Evolutionary conservation across 2,797 vertebrate genomes (phyloP).

Genomic region (Melanotaenia pygmaea): DNA sequence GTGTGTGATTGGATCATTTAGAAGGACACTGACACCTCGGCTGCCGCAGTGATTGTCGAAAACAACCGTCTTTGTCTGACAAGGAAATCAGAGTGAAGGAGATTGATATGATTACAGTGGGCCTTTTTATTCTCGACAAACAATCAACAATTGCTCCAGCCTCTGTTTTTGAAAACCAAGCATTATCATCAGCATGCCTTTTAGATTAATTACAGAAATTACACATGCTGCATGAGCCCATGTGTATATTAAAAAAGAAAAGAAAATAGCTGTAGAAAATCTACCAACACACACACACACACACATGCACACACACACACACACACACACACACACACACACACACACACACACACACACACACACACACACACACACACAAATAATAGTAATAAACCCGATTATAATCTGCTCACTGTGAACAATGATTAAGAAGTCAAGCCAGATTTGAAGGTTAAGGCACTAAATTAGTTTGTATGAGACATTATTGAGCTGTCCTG

Average conservation of each 20-base stretch:
- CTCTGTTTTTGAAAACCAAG: background rate
- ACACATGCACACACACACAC: too few relatives aligned
- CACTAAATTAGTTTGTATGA: background rate
- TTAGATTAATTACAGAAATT: slow-evolving; percentile 13
- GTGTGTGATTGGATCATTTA: too few relatives aligned
- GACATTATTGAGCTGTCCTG: slow-evolving; percentile 3
- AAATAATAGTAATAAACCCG: too few relatives aligned
- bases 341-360: too few relatives aligned
- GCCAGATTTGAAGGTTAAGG: slow-evolving; percentile 1
- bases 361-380: too few relatives aligned
- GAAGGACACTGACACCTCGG: background rate
- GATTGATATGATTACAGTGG: background rate
- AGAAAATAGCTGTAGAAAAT: background rate
- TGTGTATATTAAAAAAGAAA: background rate
- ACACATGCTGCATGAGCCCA: background rate
- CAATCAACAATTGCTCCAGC: background rate
- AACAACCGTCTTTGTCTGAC: background rate
- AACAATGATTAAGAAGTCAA: slow-evolving; percentile 4
- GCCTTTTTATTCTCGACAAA: background rate
- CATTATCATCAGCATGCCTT: slow-evolving; percentile 14
- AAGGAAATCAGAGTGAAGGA: background rate
- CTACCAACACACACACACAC: background rate
- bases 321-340: too few relatives aligned
- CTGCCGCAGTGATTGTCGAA: background rate
- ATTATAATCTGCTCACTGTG: background rate